Evolutionary conservation across 2,113 vertebrate genomes (phyloP).

Genomic region (Chrysemys picta): DNA sequence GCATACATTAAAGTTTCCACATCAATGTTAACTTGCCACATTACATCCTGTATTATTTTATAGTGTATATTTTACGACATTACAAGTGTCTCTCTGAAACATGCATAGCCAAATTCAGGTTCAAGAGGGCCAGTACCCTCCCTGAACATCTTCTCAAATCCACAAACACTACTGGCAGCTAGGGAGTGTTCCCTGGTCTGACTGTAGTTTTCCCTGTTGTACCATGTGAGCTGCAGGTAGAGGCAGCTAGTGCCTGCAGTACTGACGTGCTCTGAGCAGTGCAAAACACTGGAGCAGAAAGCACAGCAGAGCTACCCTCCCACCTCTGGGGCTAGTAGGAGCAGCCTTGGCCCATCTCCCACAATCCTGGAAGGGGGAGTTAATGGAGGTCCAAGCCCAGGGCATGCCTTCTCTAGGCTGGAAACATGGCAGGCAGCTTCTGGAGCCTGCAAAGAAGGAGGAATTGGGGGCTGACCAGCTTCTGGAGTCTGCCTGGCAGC

Average conservation of each 20-base stretch:
- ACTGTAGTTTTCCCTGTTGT: neutral
- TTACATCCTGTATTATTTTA: neutral
- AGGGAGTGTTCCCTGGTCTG: neutral
- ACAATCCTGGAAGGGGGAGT: neutral
- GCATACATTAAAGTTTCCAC: neutral
- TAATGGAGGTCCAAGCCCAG: neutral
- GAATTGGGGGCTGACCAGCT: neutral
- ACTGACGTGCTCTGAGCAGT: neutral
- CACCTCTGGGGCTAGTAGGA: neutral
- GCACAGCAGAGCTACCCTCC: neutral
- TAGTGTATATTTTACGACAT: neutral
- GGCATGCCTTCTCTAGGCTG: neutral
- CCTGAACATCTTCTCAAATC: too few species aligned
- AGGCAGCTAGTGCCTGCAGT: neutral
- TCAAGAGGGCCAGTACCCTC: neutral
- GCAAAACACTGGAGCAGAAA: neutral
- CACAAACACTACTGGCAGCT: neutral
- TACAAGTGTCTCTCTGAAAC: neutral
- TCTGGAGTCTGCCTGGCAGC: neutral
- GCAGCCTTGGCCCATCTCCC: accelerated
- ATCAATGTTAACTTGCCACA: neutral
- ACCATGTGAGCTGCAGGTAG: neutral
- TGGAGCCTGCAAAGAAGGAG: neutral
- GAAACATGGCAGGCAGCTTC: neutral
- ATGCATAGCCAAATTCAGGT: neutral